Conservation (phyloP, 2,113 vertebrate species). For the Odocoileus hemionus region DNA sequence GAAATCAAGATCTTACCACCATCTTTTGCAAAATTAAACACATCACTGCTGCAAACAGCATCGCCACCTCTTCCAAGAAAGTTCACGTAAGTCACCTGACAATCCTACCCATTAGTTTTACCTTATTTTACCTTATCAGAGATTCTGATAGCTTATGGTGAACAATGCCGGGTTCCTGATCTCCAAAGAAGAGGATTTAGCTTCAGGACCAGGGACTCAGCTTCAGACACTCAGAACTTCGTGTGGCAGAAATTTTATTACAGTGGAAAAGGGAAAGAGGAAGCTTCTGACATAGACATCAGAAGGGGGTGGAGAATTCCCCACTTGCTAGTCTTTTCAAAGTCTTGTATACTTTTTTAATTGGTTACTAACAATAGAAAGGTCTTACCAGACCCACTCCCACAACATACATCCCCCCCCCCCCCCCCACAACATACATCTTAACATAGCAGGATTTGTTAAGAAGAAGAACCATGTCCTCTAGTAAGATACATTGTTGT, state of each 20-base stretch:
- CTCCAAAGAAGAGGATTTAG: neutral
- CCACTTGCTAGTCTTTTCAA: neutral
- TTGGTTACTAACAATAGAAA: neutral
- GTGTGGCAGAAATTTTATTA: neutral
- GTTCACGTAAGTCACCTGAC: slow-evolving; percentile 78
- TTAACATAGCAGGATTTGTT: neutral
- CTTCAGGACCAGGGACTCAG: neutral
- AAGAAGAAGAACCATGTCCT: neutral
- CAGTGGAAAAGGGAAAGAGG: neutral
- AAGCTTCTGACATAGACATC: neutral
- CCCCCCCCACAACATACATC: neutral
- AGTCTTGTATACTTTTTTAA: neutral
- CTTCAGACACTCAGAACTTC: neutral
- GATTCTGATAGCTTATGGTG: neutral
- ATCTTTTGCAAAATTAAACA: slow-evolving; percentile 85
- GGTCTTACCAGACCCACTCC: neutral
- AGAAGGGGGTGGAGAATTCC: neutral
- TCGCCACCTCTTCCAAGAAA: slow-evolving; percentile 77
- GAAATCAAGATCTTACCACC: slow-evolving; percentile 78
- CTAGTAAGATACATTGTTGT: neutral
- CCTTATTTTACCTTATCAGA: neutral
- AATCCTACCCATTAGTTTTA: neutral
- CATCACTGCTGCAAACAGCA: slow-evolving; percentile 60
- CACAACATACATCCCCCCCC: neutral
- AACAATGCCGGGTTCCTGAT: neutral